Evolutionary conservation across 2,797 vertebrate species (phyloP).

Genomic region (Myotis vivesi): DNA sequence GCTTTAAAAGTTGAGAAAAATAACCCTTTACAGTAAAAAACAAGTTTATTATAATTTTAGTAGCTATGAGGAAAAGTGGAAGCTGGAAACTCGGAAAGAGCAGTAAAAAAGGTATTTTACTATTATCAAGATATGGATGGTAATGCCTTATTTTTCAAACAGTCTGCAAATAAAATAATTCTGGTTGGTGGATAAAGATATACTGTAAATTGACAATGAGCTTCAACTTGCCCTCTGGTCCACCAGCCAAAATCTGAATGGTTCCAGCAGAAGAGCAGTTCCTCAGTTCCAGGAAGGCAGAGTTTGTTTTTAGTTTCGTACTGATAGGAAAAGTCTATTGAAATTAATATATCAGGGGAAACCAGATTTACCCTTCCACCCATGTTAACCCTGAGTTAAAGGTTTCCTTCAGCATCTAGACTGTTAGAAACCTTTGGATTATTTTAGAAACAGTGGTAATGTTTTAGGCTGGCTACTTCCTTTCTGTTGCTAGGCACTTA

Average conservation of each 20-base stretch:
- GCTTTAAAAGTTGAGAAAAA: background rate
- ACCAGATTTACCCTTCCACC: background rate
- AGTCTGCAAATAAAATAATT: slow-evolving; percentile 3
- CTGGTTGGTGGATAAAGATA: background rate
- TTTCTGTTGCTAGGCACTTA: slow-evolving; percentile 25
- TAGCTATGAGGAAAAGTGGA: background rate
- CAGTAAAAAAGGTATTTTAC: background rate
- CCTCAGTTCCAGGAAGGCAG: slow-evolving; percentile 3
- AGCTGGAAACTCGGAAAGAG: background rate
- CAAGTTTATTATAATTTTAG: background rate
- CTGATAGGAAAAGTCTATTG: background rate
- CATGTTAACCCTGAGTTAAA: slow-evolving; percentile 6
- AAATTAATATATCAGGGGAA: background rate
- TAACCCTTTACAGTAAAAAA: background rate
- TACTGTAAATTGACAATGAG: background rate
- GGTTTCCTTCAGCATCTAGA: slow-evolving; percentile 8
- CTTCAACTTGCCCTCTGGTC: background rate
- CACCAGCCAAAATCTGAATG: background rate
- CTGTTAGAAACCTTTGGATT: background rate
- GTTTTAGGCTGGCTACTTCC: slow-evolving; percentile 9
- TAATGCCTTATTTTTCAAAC: slow-evolving; percentile 8
- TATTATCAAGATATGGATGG: background rate
- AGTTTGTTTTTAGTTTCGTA: slow-evolving; percentile 16
- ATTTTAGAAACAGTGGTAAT: background rate
- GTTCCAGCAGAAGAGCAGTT: background rate